phyloP scores from a whole-genome alignment of 2,797 vertebrate genomes.

The Knipowitschia caucasica region DNA sequence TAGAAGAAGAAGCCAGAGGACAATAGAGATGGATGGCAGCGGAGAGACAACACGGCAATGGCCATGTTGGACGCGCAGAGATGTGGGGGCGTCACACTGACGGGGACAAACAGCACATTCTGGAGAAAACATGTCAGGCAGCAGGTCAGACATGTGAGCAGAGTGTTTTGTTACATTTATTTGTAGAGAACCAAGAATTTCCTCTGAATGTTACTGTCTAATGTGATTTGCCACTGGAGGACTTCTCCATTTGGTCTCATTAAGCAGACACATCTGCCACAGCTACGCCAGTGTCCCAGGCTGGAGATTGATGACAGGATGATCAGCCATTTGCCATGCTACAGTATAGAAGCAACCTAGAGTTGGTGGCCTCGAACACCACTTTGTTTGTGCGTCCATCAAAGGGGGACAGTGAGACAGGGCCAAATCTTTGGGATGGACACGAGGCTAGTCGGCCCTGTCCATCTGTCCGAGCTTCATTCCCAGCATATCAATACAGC shows the following conservation, averaged over 20 bases:
- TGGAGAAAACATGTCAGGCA: conserved; percentile 16
- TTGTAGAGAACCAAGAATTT: conserved; percentile 3
- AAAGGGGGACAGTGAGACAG: conserved; percentile 48
- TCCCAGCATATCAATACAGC: conserved; percentile 70
- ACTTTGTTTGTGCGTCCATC: conserved; percentile 43
- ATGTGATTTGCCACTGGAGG: conserved; percentile 22
- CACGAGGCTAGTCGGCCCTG: conserved; percentile 68
- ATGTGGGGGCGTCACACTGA: conserved; percentile 45
- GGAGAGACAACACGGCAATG: conserved; percentile 36
- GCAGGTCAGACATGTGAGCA: conserved; percentile 21
- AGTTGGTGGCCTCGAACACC: conserved; percentile 27
- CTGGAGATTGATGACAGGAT: conserved; percentile 48
- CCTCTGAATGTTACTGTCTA: conserved; percentile 16
- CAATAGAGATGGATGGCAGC: conserved; percentile 45
- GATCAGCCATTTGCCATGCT: conserved; percentile 46
- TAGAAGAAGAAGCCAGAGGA: conserved; percentile 33
- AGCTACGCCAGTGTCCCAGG: conserved; percentile 30
- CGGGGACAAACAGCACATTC: conserved; percentile 26
- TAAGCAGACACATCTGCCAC: conserved; percentile 50
- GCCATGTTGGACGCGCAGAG: conserved; percentile 48
- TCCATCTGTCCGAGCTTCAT: conserved; percentile 75
- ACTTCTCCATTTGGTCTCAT: conserved; percentile 45
- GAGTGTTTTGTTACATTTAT: conserved; percentile 5
- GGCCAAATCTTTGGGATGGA: conserved; percentile 69
- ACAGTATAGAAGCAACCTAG: conserved; percentile 38